Evolutionary conservation across 2,113 vertebrate genomes (phyloP), one percentile per base, ranked within the genome.

Genomic region (Hucho hucho): DNA sequence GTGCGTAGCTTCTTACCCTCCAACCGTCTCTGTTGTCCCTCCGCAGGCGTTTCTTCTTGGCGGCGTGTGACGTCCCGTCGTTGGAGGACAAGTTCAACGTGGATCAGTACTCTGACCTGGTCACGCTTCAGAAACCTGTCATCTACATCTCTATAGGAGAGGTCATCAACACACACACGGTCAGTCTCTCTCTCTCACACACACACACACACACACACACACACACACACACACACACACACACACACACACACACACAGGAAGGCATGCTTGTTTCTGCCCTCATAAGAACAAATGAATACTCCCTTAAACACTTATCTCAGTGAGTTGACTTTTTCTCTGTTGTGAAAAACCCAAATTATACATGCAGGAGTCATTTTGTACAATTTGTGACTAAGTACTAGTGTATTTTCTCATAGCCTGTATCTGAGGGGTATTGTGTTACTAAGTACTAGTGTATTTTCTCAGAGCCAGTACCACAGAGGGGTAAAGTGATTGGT

Each of bases 81-180:
- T 94, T 97, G n/a, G 96, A 99, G 84, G 98, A 99, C 59, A 97
- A 96, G 81, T 99, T 99, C 78, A 99, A 98, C 65, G 96, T 99
- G 89, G 97, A 99, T 78, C 95, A 98, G 69, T 99, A 99, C 87
- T 99, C 97, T 0, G 98, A 99, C 80, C 81, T 98, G 80, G 94
- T 99, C 88, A 99, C 95, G 4, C 93, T 99, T 79, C 95, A 94
- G 82, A 99, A 99, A 79, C 97, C 98, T 0, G 92, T 99, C 69
- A 99, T 99, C 88, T 99, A 99, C 91, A 99, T 99, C 90, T 98
- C 98, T 83, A 98, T 99, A 11, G 96, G 97, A 46, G 98, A 99
- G 88, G 97, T 99, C 77, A 95, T 99, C 90, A 98, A 99, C 87
- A 99, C 98, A 1, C 98, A 99, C 89, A 98, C 97, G 4, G 98